Base-by-base conservation (phyloP, 2,797 vertebrate genomes). In the Sebastes reedi region DNA sequence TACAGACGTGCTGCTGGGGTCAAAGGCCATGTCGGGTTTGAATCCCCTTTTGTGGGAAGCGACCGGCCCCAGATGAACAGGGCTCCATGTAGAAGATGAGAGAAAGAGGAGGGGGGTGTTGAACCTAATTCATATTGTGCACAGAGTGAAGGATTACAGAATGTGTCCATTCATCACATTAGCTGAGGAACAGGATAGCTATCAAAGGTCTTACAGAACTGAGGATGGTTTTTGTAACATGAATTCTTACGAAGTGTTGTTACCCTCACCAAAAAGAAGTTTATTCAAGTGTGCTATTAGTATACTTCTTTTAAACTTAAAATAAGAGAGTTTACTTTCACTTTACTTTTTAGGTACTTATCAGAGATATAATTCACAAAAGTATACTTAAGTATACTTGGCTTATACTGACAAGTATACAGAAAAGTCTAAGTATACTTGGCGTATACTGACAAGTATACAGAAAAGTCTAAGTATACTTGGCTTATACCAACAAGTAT, bases 1-100 rank as follows among this genome's bases (percentile, higher is more conserved):
- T 94, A 75, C 75, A 81, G 91, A 91, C 87, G 81, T 92, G 89
- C 88, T 82, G 85, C 82, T 82, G 79, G 79, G 92, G 90, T 90
- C 87, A 91, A 88, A 92, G 91, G 91, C 67, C 85, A 88, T 52
- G 60, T 73, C 65, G 58, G 84, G 80, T 84, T 88, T 90, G 75
- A 89, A 74, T 61, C 69, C 79, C 61, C 73, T 75, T 84, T 84
- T 81, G 82, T 85, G 75, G 72, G 79, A 84, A 87, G 46, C 24
- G 59, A 77, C 77, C n/a, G 10, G 32, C n/a, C 67, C 14, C 60
- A 84, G 81, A 89, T 78, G 79, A 75, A 68, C 16, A 52, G 22
- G 34, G 62, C 34, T 72, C 52, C 60, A 72, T 68, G 66, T 24
- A 22, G 54, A 72, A 73, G 42, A 82, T 67, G 72, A 74, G 77